Percentiles rank a stretch among this genome's conserved stretches.
Evolutionary conservation across 2,888 invertebrate species (phyloP).

Genomic region (Tyria jacobaeae): DNA sequence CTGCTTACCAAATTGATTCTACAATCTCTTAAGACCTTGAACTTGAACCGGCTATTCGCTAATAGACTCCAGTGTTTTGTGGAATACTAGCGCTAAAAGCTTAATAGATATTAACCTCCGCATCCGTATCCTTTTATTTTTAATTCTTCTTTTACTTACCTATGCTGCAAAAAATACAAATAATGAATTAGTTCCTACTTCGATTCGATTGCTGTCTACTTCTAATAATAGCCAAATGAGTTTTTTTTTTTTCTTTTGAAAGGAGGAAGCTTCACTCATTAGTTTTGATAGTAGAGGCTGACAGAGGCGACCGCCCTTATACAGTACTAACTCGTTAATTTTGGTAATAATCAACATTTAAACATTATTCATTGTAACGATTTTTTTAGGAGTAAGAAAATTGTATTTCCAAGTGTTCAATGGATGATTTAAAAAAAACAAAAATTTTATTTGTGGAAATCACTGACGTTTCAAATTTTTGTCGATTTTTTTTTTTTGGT

Average conservation of each 20-base stretch:
- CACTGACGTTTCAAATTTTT: neutral
- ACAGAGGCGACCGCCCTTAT: conserved; percentile 6
- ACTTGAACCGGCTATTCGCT: neutral
- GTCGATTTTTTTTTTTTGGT: neutral
- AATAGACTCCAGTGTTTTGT: neutral
- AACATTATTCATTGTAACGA: neutral
- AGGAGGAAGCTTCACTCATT: conserved; percentile 57
- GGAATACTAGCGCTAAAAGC: neutral
- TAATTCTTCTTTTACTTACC: neutral
- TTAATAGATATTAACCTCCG: neutral
- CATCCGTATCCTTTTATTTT: conserved; percentile 5
- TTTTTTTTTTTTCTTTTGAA: conserved; percentile 50
- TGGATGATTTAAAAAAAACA: neutral
- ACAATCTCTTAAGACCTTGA: neutral
- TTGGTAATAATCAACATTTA: neutral
- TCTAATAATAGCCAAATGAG: conserved; percentile 24
- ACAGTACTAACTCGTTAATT: neutral
- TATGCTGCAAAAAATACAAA: conserved; percentile 1
- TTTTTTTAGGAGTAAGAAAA: neutral
- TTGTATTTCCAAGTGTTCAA: neutral
- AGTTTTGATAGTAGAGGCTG: conserved; percentile 26
- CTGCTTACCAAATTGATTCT: neutral
- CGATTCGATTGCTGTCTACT: conserved; percentile 20
- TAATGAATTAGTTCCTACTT: conserved; percentile 24
- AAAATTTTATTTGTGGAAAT: neutral